phyloP scores from a whole-genome alignment of 2,797 vertebrate species.

The Calcarius lapponicus region DNA sequence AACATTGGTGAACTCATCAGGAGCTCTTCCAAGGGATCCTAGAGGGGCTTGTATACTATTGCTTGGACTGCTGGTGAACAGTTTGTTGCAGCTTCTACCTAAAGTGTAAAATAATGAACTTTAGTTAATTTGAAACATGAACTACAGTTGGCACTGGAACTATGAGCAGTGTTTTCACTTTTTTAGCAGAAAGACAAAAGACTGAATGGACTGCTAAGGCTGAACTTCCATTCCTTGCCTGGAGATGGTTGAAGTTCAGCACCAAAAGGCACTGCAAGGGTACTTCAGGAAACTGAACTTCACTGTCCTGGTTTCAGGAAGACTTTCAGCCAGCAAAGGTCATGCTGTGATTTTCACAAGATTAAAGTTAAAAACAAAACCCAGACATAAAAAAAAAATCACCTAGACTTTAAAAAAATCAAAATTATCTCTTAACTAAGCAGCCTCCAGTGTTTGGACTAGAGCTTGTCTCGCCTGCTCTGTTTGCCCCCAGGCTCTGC shows the following conservation, averaged over 20 bases:
- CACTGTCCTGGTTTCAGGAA: not conserved
- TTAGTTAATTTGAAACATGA: conserved; percentile 72
- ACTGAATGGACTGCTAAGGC: not conserved
- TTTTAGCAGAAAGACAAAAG: conserved; percentile 19
- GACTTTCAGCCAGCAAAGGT: not conserved
- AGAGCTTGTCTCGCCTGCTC: not conserved
- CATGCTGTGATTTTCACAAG: not conserved
- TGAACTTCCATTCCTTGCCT: not conserved
- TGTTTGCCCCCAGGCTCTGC: not conserved
- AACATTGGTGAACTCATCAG: conserved; percentile 56
- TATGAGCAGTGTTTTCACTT: not conserved
- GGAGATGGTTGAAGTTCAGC: not conserved
- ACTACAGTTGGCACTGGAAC: conserved; percentile 29
- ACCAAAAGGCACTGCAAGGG: not conserved
- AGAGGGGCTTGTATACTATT: conserved; percentile 48
- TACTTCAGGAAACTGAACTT: not conserved
- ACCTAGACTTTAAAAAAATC: not conserved
- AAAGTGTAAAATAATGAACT: conserved; percentile 65
- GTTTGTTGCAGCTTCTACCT: conserved; percentile 54
- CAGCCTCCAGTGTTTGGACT: not conserved
- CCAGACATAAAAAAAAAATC: conserved; percentile 13
- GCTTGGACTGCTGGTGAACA: conserved; percentile 43
- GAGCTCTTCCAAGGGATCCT: conserved; percentile 50
- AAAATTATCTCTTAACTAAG: not conserved
- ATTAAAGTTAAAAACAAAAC: conserved; percentile 30